Conservation (phyloP, 2,797 vertebrate species). For the Moxostoma hubbsi region DNA sequence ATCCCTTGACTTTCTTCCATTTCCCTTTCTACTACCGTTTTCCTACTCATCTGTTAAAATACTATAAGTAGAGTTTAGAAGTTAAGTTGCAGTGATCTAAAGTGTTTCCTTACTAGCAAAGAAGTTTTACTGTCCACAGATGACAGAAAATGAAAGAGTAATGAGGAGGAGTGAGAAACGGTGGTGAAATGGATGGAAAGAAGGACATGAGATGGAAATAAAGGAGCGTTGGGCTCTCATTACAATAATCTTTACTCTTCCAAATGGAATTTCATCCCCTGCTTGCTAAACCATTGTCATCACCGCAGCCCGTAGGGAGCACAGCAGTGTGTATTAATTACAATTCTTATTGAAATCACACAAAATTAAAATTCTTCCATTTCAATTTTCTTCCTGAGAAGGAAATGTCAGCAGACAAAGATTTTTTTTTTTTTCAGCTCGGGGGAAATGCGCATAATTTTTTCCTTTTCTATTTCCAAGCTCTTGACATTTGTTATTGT, state of each 20-base stretch:
- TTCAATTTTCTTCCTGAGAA: constrained; percentile 58
- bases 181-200: constrained; percentile 30
- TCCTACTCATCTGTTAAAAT: too few relatives aligned
- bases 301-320: constrained; percentile 44
- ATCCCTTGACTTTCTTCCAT: too few relatives aligned
- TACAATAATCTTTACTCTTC: constrained; percentile 54
- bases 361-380: constrained; percentile 63
- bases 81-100: not conserved
- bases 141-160: constrained; percentile 26
- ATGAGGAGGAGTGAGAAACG: constrained; percentile 17
- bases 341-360: constrained; percentile 58
- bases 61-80: too few relatives aligned
- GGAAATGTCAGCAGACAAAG: constrained; percentile 62
- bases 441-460: constrained; percentile 15
- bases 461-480: constrained; percentile 22
- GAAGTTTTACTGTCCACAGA: not conserved
- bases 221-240: constrained; percentile 24
- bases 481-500: constrained; percentile 56
- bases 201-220: constrained; percentile 27
- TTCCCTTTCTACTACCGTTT: too few relatives aligned
- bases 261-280: constrained; percentile 50
- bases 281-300: constrained; percentile 33
- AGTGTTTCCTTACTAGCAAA: not conserved
- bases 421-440: constrained; percentile 5
- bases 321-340: constrained; percentile 55